Evolutionary conservation across 2,888 invertebrate species (phyloP).

Genomic region (Sarcophaga variegata): DNA sequence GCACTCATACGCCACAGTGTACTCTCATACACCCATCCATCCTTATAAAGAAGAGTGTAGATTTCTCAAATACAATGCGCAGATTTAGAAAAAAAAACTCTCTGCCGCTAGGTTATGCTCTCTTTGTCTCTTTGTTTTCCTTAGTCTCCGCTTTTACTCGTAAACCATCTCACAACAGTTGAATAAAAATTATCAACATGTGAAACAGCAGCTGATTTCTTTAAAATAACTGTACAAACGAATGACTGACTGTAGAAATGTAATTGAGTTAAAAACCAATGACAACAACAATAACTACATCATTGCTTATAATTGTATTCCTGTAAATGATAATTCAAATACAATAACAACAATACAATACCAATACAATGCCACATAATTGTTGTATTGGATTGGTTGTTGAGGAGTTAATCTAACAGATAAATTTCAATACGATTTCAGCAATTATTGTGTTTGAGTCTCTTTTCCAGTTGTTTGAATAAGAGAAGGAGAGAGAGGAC

Average conservation of each 20-base stretch:
- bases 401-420: background rate
- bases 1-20: background rate
- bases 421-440: background rate
- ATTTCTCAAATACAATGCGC: background rate
- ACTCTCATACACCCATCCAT: background rate
- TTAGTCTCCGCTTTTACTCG: background rate
- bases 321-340: no score
- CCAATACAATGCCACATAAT: no score
- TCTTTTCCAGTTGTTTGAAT: background rate
- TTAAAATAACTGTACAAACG: background rate
- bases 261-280: background rate
- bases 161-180: constrained; percentile 40
- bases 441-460: background rate
- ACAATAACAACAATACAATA: no score
- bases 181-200: constrained; percentile 57
- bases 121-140: background rate
- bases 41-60: no score
- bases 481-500: background rate
- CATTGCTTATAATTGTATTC: background rate
- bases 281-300: background rate
- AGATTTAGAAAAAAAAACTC: background rate
- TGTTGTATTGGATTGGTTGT: background rate
- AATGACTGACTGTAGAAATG: constrained; percentile 1
- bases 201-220: constrained; percentile 59
- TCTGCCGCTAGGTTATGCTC: background rate